Percentiles rank a stretch among this genome's conserved stretches.
These are phyloP conservation scores for Volucella zonaria DNA, from an alignment of 2,888 invertebrate genomes.

Conservation along the genomic window DNA sequence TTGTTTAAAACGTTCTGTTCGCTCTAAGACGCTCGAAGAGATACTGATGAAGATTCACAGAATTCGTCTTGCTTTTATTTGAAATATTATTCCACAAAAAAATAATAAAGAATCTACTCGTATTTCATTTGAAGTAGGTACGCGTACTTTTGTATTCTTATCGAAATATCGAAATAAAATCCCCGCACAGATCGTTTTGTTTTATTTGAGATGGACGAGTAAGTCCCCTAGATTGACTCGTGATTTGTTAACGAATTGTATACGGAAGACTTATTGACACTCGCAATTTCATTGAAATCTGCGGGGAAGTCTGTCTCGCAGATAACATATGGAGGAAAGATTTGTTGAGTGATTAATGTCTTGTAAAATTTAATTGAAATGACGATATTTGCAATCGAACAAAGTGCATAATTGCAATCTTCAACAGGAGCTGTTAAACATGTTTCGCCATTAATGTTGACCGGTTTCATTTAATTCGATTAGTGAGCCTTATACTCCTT, in stretches of 20 bases:
- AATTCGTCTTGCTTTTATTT: not conserved
- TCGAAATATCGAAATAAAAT: not conserved
- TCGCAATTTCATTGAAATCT: not conserved
- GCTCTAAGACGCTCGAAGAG: not conserved
- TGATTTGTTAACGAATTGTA: not conserved
- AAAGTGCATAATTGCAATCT: too few species aligned
- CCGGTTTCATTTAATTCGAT: too few species aligned
- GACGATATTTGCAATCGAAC: too few species aligned
- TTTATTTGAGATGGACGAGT: not conserved
- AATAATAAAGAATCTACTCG: not conserved
- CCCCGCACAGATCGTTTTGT: not conserved
- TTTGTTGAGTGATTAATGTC: not conserved
- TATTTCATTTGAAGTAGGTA: not conserved
- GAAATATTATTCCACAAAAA: too few species aligned
- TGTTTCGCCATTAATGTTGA: too few species aligned
- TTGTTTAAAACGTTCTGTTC: not conserved
- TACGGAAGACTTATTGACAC: not conserved
- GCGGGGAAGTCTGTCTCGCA: too few species aligned
- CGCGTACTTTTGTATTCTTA: not conserved
- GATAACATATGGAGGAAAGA: not conserved
- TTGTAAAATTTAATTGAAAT: not conserved
- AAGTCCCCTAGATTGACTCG: not conserved
- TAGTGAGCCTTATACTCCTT: too few species aligned
- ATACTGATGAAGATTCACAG: slow-evolving; percentile 22
- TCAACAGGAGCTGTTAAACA: too few species aligned